Percentiles rank a stretch among this genome's conserved stretches.
Conservation (phyloP, 92 coral and sea anemone genomes). For the Pocillopora grandis region DNA sequence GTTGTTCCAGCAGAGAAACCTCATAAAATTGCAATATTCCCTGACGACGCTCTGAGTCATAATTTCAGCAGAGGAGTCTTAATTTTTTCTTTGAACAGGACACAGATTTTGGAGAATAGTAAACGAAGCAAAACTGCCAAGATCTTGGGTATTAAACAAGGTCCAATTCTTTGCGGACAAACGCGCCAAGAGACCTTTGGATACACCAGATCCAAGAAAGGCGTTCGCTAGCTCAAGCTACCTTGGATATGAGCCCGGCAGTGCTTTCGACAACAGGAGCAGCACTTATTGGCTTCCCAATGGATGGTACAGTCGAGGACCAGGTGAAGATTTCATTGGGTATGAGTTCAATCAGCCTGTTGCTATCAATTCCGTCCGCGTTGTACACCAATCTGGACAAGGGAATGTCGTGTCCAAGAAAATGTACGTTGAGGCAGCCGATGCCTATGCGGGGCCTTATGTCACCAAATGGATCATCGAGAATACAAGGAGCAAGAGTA, state of each 20-base stretch:
- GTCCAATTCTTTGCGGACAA: conserved; percentile 76
- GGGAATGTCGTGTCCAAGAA: conserved; percentile 78
- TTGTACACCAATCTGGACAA: conserved; percentile 77
- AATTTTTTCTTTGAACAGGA: conserved; percentile 24
- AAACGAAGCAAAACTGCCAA: conserved; percentile 67
- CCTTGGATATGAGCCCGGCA: conserved; percentile 76
- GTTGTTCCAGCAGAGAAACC: no score
- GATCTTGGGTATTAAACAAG: conserved; percentile 85
- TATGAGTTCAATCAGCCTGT: conserved; percentile 82
- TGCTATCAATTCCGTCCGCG: conserved; percentile 69
- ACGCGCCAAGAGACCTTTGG: conserved; percentile 54
- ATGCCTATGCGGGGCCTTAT: conserved; percentile 75
- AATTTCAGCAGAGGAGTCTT: not conserved
- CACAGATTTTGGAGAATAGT: conserved; percentile 89
- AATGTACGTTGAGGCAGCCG: conserved; percentile 82
- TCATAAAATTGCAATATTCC: no score
- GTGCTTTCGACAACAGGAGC: conserved; percentile 79
- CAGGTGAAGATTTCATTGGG: conserved; percentile 90
- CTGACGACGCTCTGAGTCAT: no score
- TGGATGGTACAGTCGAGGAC: conserved; percentile 89
- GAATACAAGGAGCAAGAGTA: conserved; percentile 58
- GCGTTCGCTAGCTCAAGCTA: conserved; percentile 91
- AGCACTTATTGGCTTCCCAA: conserved; percentile 91
- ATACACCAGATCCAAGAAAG: conserved; percentile 37
- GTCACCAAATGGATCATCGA: conserved; percentile 82